Conservation (phyloP, 2,888 invertebrate genomes). For the Scaptomyza polygonia region DNA sequence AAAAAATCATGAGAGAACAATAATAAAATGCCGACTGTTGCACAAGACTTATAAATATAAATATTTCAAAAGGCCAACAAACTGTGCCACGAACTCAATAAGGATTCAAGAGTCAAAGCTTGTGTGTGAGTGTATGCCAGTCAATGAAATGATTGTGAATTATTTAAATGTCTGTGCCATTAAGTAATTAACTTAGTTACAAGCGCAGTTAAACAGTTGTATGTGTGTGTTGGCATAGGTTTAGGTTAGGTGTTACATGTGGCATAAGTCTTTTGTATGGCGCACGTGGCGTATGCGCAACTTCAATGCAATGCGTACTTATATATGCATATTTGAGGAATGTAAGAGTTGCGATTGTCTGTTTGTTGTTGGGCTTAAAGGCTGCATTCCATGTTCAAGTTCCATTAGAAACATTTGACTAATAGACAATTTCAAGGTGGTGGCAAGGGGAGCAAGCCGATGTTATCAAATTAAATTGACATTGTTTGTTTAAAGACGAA, state of each 20-base stretch:
- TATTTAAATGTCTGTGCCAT: conserved; percentile 69
- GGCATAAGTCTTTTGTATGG: conserved; percentile 21
- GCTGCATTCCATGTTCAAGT: not conserved
- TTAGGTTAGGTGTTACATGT: conserved; percentile 10
- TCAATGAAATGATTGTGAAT: conserved; percentile 74
- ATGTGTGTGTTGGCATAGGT: conserved; percentile 18
- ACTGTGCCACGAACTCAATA: conserved; percentile 47
- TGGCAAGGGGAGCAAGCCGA: too few species aligned
- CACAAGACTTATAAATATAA: conserved; percentile 60
- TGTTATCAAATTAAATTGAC: conserved; percentile 22
- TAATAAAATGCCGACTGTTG: conserved; percentile 30
- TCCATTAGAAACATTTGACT: too few species aligned
- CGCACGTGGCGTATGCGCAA: conserved; percentile 52
- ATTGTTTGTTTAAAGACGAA: conserved; percentile 24
- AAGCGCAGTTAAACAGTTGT: conserved; percentile 30
- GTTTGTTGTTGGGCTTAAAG: conserved; percentile 1
- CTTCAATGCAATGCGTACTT: conserved; percentile 7
- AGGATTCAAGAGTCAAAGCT: conserved; percentile 36
- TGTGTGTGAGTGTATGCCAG: conserved; percentile 47
- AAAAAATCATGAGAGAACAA: not conserved
- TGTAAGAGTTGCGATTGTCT: conserved; percentile 14
- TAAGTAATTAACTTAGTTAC: conserved; percentile 73
- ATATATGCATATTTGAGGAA: not conserved
- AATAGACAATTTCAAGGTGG: conserved; percentile 14
- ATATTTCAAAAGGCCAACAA: conserved; percentile 53